phyloP scores from a whole-genome alignment of 2,797 vertebrate genomes.

The Allobates femoralis region DNA sequence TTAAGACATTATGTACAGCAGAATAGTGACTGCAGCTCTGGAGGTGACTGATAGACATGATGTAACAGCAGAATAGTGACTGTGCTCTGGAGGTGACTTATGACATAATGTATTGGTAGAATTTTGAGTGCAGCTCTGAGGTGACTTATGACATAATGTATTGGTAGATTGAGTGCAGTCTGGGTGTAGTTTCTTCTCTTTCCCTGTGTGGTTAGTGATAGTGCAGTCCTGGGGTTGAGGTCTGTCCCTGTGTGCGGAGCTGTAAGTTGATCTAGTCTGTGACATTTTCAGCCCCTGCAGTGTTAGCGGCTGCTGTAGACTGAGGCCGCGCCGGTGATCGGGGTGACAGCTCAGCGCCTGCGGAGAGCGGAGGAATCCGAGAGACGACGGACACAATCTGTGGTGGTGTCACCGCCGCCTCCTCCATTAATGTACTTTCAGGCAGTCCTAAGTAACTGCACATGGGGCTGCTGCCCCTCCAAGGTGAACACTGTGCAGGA shows the following conservation, averaged over 20 bases:
- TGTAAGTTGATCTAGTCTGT: conserved; percentile 3
- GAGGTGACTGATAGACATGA: neutral
- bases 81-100: neutral
- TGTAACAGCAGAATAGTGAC: neutral
- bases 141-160: neutral
- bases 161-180: no score
- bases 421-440: neutral
- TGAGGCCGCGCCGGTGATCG: neutral
- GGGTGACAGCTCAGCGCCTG: neutral
- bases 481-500: neutral
- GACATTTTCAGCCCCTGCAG: conserved; percentile 2
- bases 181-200: no score
- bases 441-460: neutral
- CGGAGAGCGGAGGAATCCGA: neutral
- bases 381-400: neutral
- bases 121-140: no score
- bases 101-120: neutral
- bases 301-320: neutral
- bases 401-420: neutral
- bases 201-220: neutral
- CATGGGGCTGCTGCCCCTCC: neutral
- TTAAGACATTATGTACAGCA: neutral
- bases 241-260: no score
- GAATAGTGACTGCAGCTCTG: neutral
- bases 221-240: neutral